A percentile compares a stretch with the other conserved stretches of the same genome.
phyloP scores from a whole-genome alignment of 1,140 invertebrate species.

The Colletes gigas region DNA sequence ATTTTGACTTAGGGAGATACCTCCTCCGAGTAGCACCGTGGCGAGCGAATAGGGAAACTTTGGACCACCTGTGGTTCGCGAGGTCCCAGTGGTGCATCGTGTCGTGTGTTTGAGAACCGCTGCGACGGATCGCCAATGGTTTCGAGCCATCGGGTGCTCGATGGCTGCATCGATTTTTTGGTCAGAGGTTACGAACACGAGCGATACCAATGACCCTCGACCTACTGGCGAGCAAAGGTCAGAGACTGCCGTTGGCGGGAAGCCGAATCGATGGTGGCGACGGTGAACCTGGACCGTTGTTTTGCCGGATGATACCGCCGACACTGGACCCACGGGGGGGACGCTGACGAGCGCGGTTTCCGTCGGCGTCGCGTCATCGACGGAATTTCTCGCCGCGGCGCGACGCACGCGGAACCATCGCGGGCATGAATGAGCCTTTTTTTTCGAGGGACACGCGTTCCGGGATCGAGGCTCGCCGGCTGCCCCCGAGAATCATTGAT shows the following conservation, averaged over 20 bases:
- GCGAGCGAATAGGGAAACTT: too few relatives aligned
- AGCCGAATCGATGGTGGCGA: constrained; percentile 40
- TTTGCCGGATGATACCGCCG: background rate
- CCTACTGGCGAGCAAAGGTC: constrained; percentile 61
- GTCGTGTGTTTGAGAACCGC: too few relatives aligned
- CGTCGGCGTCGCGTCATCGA: background rate
- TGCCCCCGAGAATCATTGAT: constrained; percentile 66
- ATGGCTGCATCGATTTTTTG: constrained; percentile 62
- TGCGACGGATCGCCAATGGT: too few relatives aligned
- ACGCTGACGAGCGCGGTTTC: background rate
- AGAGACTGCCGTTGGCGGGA: constrained; percentile 41
- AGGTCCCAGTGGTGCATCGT: too few relatives aligned
- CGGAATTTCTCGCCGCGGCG: background rate
- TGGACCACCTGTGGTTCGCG: too few relatives aligned
- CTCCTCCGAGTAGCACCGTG: too few relatives aligned
- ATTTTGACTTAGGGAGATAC: too few relatives aligned
- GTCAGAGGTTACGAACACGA: constrained; percentile 23
- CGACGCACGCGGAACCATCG: background rate
- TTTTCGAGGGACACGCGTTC: constrained; percentile 9
- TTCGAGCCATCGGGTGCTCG: too few relatives aligned
- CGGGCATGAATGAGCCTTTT: constrained; percentile 9
- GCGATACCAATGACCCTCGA: constrained; percentile 65
- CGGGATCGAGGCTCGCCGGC: background rate
- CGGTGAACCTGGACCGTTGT: constrained; percentile 28
- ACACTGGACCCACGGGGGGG: background rate